Base-by-base conservation (phyloP, 1,140 invertebrate genomes). In the Calliphora vicina region DNA sequence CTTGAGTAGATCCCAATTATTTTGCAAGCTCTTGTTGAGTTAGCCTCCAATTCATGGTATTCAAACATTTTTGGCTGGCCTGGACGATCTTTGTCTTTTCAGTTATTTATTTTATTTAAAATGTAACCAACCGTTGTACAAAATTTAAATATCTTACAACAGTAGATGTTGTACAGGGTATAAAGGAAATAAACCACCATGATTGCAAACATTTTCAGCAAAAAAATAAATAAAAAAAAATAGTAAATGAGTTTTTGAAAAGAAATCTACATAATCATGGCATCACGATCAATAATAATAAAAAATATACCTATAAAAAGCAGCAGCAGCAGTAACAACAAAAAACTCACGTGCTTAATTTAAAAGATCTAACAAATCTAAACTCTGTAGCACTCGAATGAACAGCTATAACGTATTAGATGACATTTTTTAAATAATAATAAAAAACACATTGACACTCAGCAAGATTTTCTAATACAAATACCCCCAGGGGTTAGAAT, bases 251-350 rank as follows among this genome's bases (percentile, higher is more conserved):
- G 61, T 67, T 67, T 23, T 67, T 67, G 61, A 23, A 67, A 67
- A 67, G 20, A 67, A 67, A 67, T 67, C 61, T 67, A 20, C 61
- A 67, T 67, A 67, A 67, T 67, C 61, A 67, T 25, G 61, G 61
- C 61, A 67, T 67, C 61, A 67, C 20, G 61, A 67, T 67, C 23
- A 67, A 67, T 67, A 67, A 67, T 67, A 67, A 67, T 67, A 67
- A 67, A 23, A 67, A 35, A 35, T 35, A 67, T 67, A 61, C 6
- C 50, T 61, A n/a, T n/a, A n/a, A 61, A n/a, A 61, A 67, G n/a
- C 10, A 8, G 35, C 35, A 35, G 35, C 35, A 35, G 35, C 1
- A 67, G 25, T n/a, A n/a, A n/a, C n/a, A n/a, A n/a, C n/a, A 67
- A 67, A 23, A 67, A 25, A 67, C 61, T 67, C 61, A 67, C 61